phyloP scores from a whole-genome alignment of 2,797 vertebrate species.

The Sparidentex hasta region DNA sequence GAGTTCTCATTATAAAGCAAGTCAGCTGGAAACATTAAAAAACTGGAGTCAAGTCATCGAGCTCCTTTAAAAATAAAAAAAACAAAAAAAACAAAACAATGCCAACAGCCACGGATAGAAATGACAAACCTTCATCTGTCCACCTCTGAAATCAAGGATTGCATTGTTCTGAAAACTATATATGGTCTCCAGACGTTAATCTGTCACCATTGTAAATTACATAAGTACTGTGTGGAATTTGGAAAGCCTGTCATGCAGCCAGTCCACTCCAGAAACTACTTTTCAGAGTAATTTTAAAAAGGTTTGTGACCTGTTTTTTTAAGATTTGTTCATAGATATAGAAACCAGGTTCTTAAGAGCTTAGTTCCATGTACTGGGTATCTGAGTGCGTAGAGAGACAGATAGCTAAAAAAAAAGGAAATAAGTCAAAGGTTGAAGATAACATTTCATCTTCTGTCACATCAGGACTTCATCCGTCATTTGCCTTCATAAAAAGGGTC shows the following conservation, averaged over 20 bases:
- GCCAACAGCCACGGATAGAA: background rate
- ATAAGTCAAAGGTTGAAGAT: too few species aligned
- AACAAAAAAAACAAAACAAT: background rate
- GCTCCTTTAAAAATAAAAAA: background rate
- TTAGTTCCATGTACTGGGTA: too few species aligned
- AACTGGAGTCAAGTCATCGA: too few species aligned
- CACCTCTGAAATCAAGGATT: background rate
- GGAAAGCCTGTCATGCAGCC: too few species aligned
- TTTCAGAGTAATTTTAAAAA: background rate
- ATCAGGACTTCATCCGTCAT: background rate
- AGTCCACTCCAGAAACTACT: too few species aligned
- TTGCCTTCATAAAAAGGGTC: background rate
- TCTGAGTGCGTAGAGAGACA: background rate
- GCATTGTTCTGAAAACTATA: background rate
- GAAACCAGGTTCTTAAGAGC: background rate
- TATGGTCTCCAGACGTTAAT: background rate
- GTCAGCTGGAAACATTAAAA: background rate
- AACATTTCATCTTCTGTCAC: background rate
- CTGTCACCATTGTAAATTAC: background rate
- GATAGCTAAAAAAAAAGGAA: background rate
- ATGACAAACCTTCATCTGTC: background rate
- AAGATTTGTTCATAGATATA: background rate
- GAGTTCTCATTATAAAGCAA: background rate
- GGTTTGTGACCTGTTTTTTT: background rate
- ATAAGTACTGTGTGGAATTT: background rate